Conservation (phyloP, 2,113 vertebrate genomes). For the Cinclus cinclus region DNA sequence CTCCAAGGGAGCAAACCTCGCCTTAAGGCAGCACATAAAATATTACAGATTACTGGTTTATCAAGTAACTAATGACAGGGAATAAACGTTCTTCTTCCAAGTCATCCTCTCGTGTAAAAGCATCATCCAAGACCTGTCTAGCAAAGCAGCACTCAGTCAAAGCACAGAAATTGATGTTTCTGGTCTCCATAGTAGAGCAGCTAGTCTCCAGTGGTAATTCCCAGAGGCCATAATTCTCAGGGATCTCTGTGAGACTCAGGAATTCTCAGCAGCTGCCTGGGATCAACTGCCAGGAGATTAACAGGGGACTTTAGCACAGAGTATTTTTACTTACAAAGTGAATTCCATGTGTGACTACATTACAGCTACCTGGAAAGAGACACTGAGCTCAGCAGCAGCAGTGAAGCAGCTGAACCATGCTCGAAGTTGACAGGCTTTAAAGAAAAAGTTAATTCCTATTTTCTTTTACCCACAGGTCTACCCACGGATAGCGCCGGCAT, state of each 20-base stretch:
- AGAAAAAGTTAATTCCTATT: conserved; percentile 71
- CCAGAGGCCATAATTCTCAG: not conserved
- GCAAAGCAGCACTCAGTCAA: not conserved
- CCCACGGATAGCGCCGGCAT: conserved; percentile 78
- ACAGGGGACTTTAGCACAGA: not conserved
- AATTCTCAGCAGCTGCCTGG: not conserved
- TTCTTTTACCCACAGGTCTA: conserved; percentile 77
- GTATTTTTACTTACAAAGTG: not conserved
- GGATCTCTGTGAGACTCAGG: not conserved
- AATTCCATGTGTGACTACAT: not conserved
- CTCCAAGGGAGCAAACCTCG: not conserved
- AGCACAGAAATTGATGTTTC: not conserved
- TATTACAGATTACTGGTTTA: not conserved
- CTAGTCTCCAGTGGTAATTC: not conserved
- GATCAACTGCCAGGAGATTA: not conserved
- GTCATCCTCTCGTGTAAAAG: not conserved
- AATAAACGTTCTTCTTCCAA: not conserved
- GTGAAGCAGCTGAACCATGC: not conserved
- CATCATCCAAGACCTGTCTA: not conserved
- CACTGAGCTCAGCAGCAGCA: not conserved
- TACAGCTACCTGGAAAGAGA: not conserved
- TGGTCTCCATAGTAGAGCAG: not conserved
- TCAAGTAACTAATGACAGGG: not conserved
- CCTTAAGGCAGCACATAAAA: not conserved
- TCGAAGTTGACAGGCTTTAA: conserved; percentile 42